Base-by-base conservation (phyloP, 2,113 vertebrate genomes). In the Daphoenositta chrysoptera region DNA sequence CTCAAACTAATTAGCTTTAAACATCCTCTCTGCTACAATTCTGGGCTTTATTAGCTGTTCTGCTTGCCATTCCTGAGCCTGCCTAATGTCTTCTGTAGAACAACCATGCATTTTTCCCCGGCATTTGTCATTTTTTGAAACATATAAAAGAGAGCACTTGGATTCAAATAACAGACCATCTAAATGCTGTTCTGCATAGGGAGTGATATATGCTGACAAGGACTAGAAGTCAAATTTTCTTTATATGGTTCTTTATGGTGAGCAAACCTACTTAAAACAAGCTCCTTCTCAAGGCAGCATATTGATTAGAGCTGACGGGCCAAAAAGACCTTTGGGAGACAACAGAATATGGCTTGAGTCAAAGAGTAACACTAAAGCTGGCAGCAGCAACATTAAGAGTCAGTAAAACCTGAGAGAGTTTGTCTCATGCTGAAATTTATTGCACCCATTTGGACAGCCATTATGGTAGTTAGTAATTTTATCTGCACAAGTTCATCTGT, bases 401-500 rank as follows among this genome's bases (percentile, higher is more conserved):
- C 96, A 94, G 95, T 97, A 94, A 96, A 97, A 96, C 88, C 96
- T 96, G 88, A 95, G 92, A 97, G 93, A 96, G 86, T 97, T 96
- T 93, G 95, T 96, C 95, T 95, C 92, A 44, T 20, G 6, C 57
- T 84, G 83, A 92, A 96, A 96, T 97, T 96, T 96, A 96, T 97
- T 96, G 95, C 92, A 87, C 92, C 94, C 95, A 96, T 96, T 97
- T 95, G 90, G 94, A 89, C 92, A 87, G 92, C 94, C 94, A 94
- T 96, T 97, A 96, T 66, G 57, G 92, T 95, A 94, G 92, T 95
- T 96, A 97, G 93, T 90, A 94, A 96, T 96, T 96, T 97, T 97
- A 97, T 97, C 96, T 96, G 92, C 95, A 92, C 92, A 94, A 97
- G 94, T 96, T 97, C 96, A 92, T 97, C 94, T 96, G 92, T 96